Evolutionary conservation across 2,888 invertebrate species (phyloP).

Genomic region (Tuta absoluta): DNA sequence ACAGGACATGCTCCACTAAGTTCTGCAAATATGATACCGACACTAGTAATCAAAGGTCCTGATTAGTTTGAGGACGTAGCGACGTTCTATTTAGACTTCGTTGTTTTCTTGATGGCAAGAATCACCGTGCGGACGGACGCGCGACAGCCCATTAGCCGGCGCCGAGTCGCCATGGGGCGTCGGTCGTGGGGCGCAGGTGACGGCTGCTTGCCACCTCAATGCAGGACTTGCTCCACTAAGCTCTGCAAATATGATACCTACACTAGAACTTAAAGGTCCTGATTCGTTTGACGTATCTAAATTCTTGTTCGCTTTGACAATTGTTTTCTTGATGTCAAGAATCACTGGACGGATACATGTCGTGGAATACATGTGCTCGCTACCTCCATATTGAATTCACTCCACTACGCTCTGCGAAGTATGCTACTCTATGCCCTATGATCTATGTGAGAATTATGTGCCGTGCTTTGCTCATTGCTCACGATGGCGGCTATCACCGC

Average conservation of each 20-base stretch:
- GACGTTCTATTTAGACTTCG: neutral
- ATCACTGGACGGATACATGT: neutral
- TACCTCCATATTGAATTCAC: neutral
- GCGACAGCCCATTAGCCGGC: slow-evolving; percentile 76
- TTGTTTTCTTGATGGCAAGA: neutral
- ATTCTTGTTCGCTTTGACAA: neutral
- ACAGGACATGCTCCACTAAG: slow-evolving; percentile 38
- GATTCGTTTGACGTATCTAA: neutral
- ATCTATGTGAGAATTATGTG: neutral
- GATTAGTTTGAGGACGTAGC: neutral
- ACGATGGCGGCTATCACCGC: neutral
- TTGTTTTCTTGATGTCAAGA: neutral
- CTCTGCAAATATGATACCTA: neutral
- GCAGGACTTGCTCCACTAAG: slow-evolving; percentile 14
- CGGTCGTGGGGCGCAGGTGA: slow-evolving; percentile 1
- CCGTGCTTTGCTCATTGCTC: neutral
- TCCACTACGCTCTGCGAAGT: neutral
- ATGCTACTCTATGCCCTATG: neutral
- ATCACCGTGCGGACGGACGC: slow-evolving; percentile 74
- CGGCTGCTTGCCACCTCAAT: slow-evolving; percentile 35
- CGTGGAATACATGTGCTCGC: no score
- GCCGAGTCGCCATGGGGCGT: slow-evolving; percentile 42
- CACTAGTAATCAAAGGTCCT: neutral
- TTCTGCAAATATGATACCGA: neutral
- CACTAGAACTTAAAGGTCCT: neutral